A percentile compares a stretch with the other conserved stretches of the same genome.
Conservation (phyloP, 1,140 invertebrate genomes). For the Parapsyche elsis region DNA sequence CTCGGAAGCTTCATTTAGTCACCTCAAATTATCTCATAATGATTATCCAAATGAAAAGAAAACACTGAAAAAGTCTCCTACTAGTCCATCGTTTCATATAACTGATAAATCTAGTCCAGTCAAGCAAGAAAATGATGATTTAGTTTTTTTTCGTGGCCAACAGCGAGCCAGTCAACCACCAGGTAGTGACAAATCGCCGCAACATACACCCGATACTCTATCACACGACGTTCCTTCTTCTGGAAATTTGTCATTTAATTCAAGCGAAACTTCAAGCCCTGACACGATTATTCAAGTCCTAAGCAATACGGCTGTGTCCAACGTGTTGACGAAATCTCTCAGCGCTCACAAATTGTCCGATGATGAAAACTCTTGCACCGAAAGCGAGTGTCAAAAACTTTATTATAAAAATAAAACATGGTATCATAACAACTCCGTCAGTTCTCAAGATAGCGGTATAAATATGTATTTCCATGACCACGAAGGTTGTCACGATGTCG, state of each 20-base stretch:
- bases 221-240: conserved; percentile 63
- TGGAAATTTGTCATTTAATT: conserved; percentile 66
- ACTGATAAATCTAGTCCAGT: conserved; percentile 58
- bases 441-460: conserved; percentile 82
- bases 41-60: conserved; percentile 56
- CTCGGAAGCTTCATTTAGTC: conserved; percentile 58
- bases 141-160: conserved; percentile 54
- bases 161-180: conserved; percentile 43
- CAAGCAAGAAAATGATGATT: conserved; percentile 60
- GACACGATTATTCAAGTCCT: conserved; percentile 67
- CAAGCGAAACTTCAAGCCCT: conserved; percentile 66
- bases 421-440: conserved; percentile 73
- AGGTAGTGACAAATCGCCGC: conserved; percentile 58
- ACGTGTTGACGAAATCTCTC: conserved; percentile 63
- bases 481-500: conserved; percentile 61
- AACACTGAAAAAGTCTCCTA: conserved; percentile 64
- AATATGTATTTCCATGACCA: conserved; percentile 78
- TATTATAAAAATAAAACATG: conserved; percentile 70
- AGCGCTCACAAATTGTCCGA: conserved; percentile 67
- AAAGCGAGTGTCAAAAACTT: conserved; percentile 60
- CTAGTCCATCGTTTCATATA: conserved; percentile 61
- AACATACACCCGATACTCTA: conserved; percentile 63
- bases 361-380: conserved; percentile 64
- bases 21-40: conserved; percentile 35
- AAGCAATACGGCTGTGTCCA: conserved; percentile 59